Base-by-base conservation (phyloP, 2,797 vertebrate genomes). In the Brotula barbata region DNA sequence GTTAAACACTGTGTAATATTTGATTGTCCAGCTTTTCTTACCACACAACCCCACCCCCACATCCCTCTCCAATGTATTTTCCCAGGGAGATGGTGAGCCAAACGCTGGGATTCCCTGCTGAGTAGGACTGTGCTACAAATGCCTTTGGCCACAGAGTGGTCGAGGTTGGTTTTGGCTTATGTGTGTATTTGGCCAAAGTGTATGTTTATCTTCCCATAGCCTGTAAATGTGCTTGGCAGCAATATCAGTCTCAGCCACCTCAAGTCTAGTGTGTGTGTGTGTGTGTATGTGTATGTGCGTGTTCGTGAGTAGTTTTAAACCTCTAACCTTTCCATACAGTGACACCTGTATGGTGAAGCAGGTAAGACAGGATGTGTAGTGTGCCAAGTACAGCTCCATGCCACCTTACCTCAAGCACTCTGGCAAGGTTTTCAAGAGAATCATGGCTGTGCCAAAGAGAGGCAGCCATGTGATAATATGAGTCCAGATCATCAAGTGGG, bases 1-100 rank as follows among this genome's bases (percentile, higher is more conserved):
- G 79, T 88, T 85, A 79, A 86, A 86, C 80, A 88, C 85, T 78
- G 53, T 73, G 75, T 76, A 73, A 81, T 81, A 79, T 86, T 83
- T 86, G 80, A 85, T 84, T 81, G 84, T 83, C 87, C 82, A 75
- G 74, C 62, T 74, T 78, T 76, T 53, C 49, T 64, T 64, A 59
- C 52, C 50, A 44, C 50, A 44, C 49, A 67, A 37, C 48, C 28
- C 56, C 37, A 14, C 23, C 25, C 33, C 28, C 41, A 1, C 42
- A 22, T 54, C 34, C 16, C 28, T 49, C 51, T 70, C 53, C 33
- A 66, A 78, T 80, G 62, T 78, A 79, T 80, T 86, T 82, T 77
- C 80, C 83, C 66, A 49, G 37, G 51, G 64, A 73, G 73, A 73
- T 19, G n/a, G 17, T 31, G 60, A 79, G 81, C 62, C 79, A 82